Evolutionary conservation across 2,888 invertebrate genomes (phyloP).

Genomic region (Tromatobia lineatoria): DNA sequence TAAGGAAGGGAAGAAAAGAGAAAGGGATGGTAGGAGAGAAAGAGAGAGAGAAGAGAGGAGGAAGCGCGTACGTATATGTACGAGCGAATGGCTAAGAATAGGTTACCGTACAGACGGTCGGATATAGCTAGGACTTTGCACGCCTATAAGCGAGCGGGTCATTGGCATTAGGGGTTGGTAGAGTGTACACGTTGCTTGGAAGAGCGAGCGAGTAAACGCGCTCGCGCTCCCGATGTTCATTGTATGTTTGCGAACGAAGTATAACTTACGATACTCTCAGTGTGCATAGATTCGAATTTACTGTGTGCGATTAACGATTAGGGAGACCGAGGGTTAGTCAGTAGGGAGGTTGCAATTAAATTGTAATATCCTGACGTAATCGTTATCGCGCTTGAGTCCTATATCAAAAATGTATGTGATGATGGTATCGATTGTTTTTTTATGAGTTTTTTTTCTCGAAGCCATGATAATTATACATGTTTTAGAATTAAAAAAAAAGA

Average conservation of each 20-base stretch:
- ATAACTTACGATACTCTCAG: constrained; percentile 21
- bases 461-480: too few species aligned
- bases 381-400: not conserved
- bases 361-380: not conserved
- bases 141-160: constrained; percentile 84
- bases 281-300: constrained; percentile 11
- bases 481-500: too few species aligned
- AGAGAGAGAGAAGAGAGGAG: constrained; percentile 43
- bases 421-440: not conserved
- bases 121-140: constrained; percentile 83
- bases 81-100: constrained; percentile 80
- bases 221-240: constrained; percentile 56
- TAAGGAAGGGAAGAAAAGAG: constrained; percentile 40
- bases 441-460: not conserved
- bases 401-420: not conserved
- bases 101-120: constrained; percentile 81
- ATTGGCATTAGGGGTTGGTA: constrained; percentile 84
- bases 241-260: constrained; percentile 48
- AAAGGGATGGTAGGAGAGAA: constrained; percentile 30
- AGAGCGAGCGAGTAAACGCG: constrained; percentile 45
- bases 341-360: not conserved
- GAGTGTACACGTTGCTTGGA: constrained; percentile 76
- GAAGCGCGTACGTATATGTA: constrained; percentile 59
- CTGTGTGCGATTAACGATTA: constrained; percentile 16
- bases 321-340: not conserved